These are phyloP conservation scores for Paralinhomoeus sp. DNA, from an alignment of 2,888 invertebrate genomes.

Conservation along the genomic window DNA sequence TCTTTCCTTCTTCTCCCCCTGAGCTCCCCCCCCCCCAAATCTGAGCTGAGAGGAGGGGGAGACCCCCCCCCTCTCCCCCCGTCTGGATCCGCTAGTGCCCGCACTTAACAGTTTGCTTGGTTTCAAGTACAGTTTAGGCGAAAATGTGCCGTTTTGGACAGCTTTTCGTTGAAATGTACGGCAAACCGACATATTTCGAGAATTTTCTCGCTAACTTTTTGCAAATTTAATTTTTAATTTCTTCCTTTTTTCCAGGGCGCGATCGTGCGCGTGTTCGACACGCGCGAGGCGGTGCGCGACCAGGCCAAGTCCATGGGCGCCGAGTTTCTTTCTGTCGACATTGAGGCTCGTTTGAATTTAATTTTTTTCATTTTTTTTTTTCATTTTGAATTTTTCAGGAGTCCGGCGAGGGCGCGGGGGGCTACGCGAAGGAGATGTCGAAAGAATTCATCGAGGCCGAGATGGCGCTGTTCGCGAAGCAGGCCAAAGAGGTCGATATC, in stretches of 20 bases:
- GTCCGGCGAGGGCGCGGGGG: conserved; percentile 40
- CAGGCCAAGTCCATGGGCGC: conserved; percentile 68
- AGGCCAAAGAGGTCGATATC: conserved; percentile 59
- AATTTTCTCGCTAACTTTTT: not conserved
- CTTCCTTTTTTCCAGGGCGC: conserved; percentile 37
- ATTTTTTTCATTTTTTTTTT: not conserved
- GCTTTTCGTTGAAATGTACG: too few relatives aligned
- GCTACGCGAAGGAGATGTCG: conserved; percentile 65
- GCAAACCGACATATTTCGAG: not conserved
- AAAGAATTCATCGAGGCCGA: conserved; percentile 62
- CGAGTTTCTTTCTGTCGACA: conserved; percentile 54
- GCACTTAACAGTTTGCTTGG: too few relatives aligned
- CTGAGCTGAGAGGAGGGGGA: too few relatives aligned
- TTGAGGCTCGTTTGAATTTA: conserved; percentile 36
- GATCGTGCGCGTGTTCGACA: conserved; percentile 64
- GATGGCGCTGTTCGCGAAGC: conserved; percentile 59
- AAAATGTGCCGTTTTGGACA: too few relatives aligned
- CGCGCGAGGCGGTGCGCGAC: conserved; percentile 54
- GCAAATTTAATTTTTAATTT: not conserved
- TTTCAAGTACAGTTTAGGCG: too few relatives aligned
- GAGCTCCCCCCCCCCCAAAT: too few relatives aligned
- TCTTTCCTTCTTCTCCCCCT: too few relatives aligned
- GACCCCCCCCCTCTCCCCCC: too few relatives aligned
- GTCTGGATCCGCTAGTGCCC: too few relatives aligned
- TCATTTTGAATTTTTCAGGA: conserved; percentile 22